Conservation (phyloP, 1,140 invertebrate species). For the Drosophila tsacasi region DNA sequence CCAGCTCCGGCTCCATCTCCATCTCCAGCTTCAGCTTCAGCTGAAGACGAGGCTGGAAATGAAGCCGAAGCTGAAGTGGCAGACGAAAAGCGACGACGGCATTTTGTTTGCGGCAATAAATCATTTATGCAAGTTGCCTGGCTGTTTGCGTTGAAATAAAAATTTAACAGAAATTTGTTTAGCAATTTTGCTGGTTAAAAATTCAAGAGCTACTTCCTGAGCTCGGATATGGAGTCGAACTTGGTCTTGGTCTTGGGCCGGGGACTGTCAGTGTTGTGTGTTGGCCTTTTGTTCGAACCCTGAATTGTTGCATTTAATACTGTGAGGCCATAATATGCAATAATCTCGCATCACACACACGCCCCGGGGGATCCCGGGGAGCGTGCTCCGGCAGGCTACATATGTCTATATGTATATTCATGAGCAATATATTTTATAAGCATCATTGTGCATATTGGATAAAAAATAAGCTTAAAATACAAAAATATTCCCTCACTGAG, state of each 20-base stretch:
- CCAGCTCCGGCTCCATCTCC: conserved; percentile 38
- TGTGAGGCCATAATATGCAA: conserved; percentile 78
- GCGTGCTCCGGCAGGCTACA: conserved; percentile 43
- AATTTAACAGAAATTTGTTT: conserved; percentile 76
- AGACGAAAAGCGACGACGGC: conserved; percentile 40
- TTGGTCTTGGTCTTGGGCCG: not conserved
- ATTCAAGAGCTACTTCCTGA: conserved; percentile 55
- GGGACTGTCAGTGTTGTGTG: conserved; percentile 1
- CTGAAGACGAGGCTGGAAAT: conserved; percentile 29
- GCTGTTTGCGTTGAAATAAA: conserved; percentile 72
- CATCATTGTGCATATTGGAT: conserved; percentile 83
- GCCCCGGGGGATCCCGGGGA: conserved; percentile 6
- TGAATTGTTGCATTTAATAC: conserved; percentile 62
- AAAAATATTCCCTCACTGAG: conserved; percentile 70
- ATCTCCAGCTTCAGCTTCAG: conserved; percentile 51
- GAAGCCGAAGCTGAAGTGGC: conserved; percentile 37
- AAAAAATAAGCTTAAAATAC: conserved; percentile 82
- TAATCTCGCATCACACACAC: conserved; percentile 58
- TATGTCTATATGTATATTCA: conserved; percentile 76
- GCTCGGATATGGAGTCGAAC: not conserved
- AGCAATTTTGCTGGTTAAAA: conserved; percentile 81
- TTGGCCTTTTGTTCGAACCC: conserved; percentile 53
- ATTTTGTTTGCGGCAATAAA: conserved; percentile 76
- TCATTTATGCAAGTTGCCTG: conserved; percentile 80
- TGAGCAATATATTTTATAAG: conserved; percentile 81